Percentiles rank a stretch among this genome's conserved stretches.
phyloP scores from a whole-genome alignment of 2,797 vertebrate genomes.

The Chromis chromis region DNA sequence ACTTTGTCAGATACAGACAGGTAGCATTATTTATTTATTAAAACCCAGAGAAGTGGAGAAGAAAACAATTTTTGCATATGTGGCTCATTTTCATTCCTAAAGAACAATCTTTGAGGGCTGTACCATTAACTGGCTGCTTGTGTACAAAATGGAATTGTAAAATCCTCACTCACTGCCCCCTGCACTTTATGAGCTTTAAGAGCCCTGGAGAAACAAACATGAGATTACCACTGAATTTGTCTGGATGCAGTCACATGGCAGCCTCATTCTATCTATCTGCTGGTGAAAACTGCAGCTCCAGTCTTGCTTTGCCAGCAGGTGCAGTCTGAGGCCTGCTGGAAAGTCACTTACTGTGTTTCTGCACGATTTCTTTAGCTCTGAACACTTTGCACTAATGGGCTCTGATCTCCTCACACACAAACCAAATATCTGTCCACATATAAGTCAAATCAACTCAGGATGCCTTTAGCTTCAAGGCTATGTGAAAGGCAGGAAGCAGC shows the following conservation, averaged over 20 bases:
- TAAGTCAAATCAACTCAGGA: slow-evolving; percentile 19
- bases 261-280: background rate
- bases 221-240: background rate
- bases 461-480: background rate
- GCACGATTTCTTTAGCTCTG: background rate
- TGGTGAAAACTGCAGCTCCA: background rate
- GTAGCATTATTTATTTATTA: too few relatives aligned
- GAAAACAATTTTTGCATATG: too few relatives aligned
- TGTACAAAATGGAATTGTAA: too few relatives aligned
- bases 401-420: slow-evolving; percentile 41
- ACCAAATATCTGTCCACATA: slow-evolving; percentile 11
- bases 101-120: too few relatives aligned
- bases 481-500: background rate
- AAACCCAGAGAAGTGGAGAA: too few relatives aligned
- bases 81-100: too few relatives aligned
- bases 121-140: too few relatives aligned
- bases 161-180: too few relatives aligned
- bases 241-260: background rate
- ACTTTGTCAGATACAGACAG: too few relatives aligned
- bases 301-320: slow-evolving; percentile 11
- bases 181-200: background rate
- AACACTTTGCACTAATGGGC: slow-evolving; percentile 30
- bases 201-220: background rate
- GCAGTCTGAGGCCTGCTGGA: background rate
- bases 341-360: background rate